Base-by-base conservation (phyloP, 2,888 invertebrate species). In the Sicus ferrugineus region DNA sequence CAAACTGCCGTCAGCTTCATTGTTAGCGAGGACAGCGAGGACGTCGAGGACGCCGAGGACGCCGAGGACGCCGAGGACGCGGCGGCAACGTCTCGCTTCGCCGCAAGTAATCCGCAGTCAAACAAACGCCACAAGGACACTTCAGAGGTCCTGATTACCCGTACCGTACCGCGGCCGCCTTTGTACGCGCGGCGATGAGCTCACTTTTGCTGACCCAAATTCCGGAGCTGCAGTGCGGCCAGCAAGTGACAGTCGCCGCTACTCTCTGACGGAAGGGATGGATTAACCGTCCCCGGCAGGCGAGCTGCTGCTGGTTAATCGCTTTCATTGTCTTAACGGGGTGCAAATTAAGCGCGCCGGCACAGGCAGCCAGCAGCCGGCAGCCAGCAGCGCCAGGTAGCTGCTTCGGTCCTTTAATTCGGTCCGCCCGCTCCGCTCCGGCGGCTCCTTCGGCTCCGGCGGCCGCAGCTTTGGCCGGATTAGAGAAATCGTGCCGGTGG, bases 241-340 rank as follows among this genome's bases (percentile, higher is more conserved):
- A 21, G 50, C 50, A n/a, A 19, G n/a, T 21, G 38, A n/a, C 63
- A n/a, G 42, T 58, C 56, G 58, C 28, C 56, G 66, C 52, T 65
- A 65, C 19, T 38, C 46, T 11, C 3, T 19, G 3, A 16, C 28
- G 6, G 26, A 23, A 14, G 26, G 2, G 28, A 54, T 2, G 54
- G 54, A 54, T 54, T 28, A 54, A n/a, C 21, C 52, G 26, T 23
- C 26, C 26, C 28, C 14, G 21, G 7, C 50, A 6, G 50, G 21
- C 50, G 19, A 21, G 19, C 21, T 52, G n/a, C 21, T 52, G 21
- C 56, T 42, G 58, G 58, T 67, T 67, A 67, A 67, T 67, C 67
- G 31, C 59, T 30, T 64, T 42, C 67, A 59, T 67, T 67, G 67
- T 67, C 67, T 67, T 59, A 67, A 46, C 58, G 28, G n/a, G 30